Base-by-base conservation (phyloP, 2,888 invertebrate genomes). In the Teleogryllus oceanicus region DNA sequence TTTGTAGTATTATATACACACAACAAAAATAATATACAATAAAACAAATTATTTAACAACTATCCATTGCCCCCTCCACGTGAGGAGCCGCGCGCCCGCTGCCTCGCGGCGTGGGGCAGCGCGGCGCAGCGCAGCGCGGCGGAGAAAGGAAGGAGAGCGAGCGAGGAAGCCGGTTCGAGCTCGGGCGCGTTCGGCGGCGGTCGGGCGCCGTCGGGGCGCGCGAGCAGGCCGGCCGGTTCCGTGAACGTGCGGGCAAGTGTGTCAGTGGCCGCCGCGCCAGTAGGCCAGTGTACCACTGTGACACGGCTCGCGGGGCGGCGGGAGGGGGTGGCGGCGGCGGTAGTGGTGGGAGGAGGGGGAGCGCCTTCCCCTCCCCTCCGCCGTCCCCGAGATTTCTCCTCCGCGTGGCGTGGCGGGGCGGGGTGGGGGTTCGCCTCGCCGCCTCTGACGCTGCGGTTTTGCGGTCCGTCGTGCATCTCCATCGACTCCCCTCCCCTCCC, bases 261-360 rank as follows among this genome's bases (percentile, higher is more conserved):
- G 62, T 62, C 62, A 62, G 62, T 62, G 62, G 62, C 62, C 62
- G 62, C 62, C n/a, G 16, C 62, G 62, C 62, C 62, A 62, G 62
- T 62, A 62, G 62, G 62, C 62, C 62, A 62, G 62, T 62, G 62
- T 62, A 62, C 62, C 62, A 62, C 62, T 62, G 62, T 62, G 62
- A 62, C 62, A 62, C 62, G 13, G n/a, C 13, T n/a, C 37, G 37
- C 37, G 37, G 37, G 5, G 62, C n/a, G 62, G 13, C 4, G 62
- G n/a, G 62, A 18, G 62, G 62, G 62, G 62, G 10, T 2, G 13
- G 13, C 16, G 18, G 18, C 16, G 62, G 13, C 3, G 62, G 62
- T 2, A 62, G 62, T 18, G 62, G 62, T 3, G 24, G 24, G 24
- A 3, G 24, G 24, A 37, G 24, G 37, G 37, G 62, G 62, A n/a